Percentiles rank a stretch among this genome's conserved stretches.
Conservation (phyloP, 2,113 vertebrate species). For the Todiramphus saurophagus region DNA sequence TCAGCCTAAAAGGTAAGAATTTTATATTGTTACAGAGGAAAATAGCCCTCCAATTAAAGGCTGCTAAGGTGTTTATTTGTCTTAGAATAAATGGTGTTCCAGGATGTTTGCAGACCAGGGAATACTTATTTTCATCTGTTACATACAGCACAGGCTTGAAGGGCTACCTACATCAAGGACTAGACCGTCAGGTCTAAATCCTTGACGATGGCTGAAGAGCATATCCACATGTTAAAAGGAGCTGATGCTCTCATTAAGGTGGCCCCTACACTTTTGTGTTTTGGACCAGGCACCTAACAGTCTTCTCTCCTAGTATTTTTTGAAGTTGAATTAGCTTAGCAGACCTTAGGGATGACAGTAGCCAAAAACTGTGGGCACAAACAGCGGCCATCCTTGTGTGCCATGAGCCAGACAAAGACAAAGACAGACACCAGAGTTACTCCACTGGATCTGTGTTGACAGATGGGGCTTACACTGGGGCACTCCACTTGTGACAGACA, state of each 20-base stretch:
- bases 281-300: background rate
- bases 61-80: background rate
- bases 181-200: background rate
- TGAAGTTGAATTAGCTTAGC: background rate
- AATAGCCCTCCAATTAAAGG: background rate
- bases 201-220: background rate
- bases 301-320: background rate
- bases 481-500: rapidly evolving
- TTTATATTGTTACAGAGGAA: background rate
- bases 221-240: background rate
- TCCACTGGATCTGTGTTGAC: background rate
- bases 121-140: background rate
- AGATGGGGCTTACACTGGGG: background rate
- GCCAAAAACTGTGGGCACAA: background rate
- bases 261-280: rapidly evolving
- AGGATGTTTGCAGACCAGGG: background rate
- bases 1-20: background rate
- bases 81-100: background rate
- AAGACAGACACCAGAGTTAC: background rate
- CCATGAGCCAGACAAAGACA: background rate
- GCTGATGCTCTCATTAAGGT: background rate
- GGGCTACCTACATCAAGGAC: background rate
- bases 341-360: background rate
- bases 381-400: background rate
- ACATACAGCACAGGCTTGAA: background rate